A percentile compares a stretch with the other conserved stretches of the same genome.
Conservation (phyloP, 2,797 vertebrate genomes). For the Acestrorhynchus altus region DNA sequence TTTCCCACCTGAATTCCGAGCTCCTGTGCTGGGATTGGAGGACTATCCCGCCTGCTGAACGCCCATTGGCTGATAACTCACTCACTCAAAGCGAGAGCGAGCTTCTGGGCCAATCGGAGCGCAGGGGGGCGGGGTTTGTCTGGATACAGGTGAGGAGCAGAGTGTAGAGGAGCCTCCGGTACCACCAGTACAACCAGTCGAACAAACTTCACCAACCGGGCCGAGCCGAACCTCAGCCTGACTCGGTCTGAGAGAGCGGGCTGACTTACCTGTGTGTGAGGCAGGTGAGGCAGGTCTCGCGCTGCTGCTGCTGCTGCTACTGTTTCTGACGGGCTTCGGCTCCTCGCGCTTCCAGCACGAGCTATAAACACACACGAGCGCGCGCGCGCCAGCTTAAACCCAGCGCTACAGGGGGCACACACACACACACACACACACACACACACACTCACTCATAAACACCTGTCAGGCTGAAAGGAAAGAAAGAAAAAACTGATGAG, state of each 20-base stretch:
- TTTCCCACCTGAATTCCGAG: not conserved
- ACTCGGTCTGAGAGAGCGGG: too few relatives aligned
- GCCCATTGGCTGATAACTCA: not conserved
- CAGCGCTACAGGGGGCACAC: conserved; percentile 48
- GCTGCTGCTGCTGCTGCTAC: conserved; percentile 24
- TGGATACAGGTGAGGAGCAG: not conserved
- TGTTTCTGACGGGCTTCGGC: conserved; percentile 52
- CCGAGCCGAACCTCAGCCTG: too few relatives aligned
- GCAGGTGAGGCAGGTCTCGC: not conserved
- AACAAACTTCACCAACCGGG: not conserved
- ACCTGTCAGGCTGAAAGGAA: conserved; percentile 46
- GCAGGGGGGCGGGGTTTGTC: not conserved
- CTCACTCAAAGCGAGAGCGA: not conserved
- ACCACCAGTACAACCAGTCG: not conserved
- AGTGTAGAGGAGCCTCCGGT: not conserved
- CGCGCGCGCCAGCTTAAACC: conserved; percentile 54
- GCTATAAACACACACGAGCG: conserved; percentile 49
- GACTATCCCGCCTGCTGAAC: not conserved
- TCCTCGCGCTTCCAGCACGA: conserved; percentile 33
- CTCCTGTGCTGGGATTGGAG: not conserved
- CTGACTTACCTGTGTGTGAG: too few relatives aligned
- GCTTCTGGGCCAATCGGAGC: not conserved
- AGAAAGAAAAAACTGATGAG: not conserved
- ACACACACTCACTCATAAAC: conserved; percentile 17
- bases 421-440: conserved; percentile 25